Conservation (phyloP, 2,888 invertebrate species). For the Acheta domesticus region DNA sequence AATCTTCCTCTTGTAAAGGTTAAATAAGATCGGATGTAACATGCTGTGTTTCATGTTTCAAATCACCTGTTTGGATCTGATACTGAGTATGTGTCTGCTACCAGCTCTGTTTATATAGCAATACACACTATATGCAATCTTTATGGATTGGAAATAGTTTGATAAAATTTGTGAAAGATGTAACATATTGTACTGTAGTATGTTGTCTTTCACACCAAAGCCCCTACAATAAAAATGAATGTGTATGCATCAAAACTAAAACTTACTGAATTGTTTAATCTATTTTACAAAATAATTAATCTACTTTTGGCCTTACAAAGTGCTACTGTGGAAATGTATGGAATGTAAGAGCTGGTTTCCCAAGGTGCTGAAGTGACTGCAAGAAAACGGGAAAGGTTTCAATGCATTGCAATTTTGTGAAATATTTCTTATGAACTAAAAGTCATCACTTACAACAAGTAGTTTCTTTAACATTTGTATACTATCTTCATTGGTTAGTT, state of each 20-base stretch:
- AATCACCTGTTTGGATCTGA: constrained; percentile 25
- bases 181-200: constrained; percentile 19
- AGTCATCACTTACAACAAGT: constrained; percentile 18
- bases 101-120: constrained; percentile 30
- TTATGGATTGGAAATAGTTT: constrained; percentile 22
- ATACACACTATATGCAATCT: constrained; percentile 23
- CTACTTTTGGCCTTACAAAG: constrained; percentile 35
- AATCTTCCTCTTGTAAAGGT: constrained; percentile 30
- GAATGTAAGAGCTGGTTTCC: constrained; percentile 30
- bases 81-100: constrained; percentile 25
- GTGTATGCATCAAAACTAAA: not conserved
- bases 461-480: constrained; percentile 18
- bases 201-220: constrained; percentile 28
- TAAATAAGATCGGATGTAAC: constrained; percentile 24
- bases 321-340: constrained; percentile 33
- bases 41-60: constrained; percentile 25
- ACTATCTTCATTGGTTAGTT: constrained; percentile 24
- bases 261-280: not conserved
- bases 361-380: constrained; percentile 32
- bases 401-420: constrained; percentile 20
- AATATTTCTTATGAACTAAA: constrained; percentile 24
- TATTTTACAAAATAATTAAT: constrained; percentile 20
- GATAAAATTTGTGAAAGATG: constrained; percentile 4
- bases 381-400: constrained; percentile 30
- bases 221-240: constrained; percentile 4